Percentiles rank a stretch among this genome's conserved stretches.
These are phyloP conservation scores for Pipra filicauda DNA, from an alignment of 2,113 vertebrate genomes.

Conservation along the genomic window DNA sequence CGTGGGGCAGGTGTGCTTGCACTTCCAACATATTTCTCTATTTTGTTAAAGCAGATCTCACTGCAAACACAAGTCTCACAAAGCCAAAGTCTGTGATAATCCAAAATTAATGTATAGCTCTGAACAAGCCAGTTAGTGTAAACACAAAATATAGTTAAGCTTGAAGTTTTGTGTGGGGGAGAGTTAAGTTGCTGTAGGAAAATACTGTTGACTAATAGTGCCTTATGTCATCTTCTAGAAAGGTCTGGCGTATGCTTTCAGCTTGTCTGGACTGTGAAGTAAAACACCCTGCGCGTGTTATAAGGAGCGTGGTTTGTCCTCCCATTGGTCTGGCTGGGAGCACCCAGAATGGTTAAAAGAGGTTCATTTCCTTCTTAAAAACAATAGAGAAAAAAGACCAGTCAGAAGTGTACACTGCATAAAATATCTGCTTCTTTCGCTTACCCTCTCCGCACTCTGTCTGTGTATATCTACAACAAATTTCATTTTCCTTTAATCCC, in stretches of 20 bases:
- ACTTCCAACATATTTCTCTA: background rate
- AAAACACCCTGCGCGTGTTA: background rate
- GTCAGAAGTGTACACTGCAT: background rate
- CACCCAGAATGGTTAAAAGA: background rate
- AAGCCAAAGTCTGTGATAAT: background rate
- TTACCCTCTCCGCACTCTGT: background rate
- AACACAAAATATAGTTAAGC: background rate
- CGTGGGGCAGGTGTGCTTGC: background rate
- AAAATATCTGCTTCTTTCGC: background rate
- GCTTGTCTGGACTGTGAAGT: background rate
- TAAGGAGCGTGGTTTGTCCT: background rate
- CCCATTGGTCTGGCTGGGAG: background rate
- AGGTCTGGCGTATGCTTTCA: fast-evolving
- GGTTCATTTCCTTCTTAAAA: background rate
- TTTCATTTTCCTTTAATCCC: background rate
- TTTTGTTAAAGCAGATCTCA: background rate
- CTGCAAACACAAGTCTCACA: background rate
- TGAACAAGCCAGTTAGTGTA: background rate
- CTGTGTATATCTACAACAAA: fast-evolving
- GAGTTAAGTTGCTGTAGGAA: background rate
- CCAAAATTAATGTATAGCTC: background rate
- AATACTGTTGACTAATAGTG: background rate
- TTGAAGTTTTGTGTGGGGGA: background rate
- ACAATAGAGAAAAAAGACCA: background rate
- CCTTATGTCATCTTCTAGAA: background rate